A percentile compares a stretch with the other conserved stretches of the same genome.
phyloP scores from a whole-genome alignment of 2,797 vertebrate genomes.

The Tauraco hartlaubi region DNA sequence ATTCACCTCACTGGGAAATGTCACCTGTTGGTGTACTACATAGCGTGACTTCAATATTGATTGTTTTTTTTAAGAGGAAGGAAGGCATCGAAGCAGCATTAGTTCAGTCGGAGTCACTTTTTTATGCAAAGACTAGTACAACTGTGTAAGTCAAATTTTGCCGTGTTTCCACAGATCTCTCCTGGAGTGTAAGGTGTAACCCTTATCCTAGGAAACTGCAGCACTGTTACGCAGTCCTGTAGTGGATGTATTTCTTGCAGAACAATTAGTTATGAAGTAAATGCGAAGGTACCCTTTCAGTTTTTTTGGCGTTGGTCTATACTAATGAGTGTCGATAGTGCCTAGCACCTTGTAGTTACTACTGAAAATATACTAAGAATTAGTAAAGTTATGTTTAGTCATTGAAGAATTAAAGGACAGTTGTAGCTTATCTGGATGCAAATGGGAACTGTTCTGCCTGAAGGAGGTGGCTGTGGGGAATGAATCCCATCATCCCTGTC shows the following conservation, averaged over 20 bases:
- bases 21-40: background rate
- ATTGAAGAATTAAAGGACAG: background rate
- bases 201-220: background rate
- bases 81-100: background rate
- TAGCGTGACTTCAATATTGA: background rate
- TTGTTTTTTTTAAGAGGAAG: background rate
- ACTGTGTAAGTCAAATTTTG: background rate
- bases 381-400: background rate
- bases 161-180: background rate
- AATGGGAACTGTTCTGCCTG: background rate
- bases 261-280: background rate
- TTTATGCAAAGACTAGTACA: background rate
- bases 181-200: background rate
- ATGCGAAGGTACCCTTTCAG: background rate
- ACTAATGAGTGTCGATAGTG: background rate
- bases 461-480: background rate
- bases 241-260: background rate
- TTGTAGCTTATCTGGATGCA: background rate
- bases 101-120: background rate
- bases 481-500: background rate
- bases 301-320: background rate
- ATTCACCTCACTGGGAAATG: background rate
- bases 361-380: background rate
- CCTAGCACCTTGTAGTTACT: background rate
- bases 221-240: background rate